Evolutionary conservation across 2,888 invertebrate genomes (phyloP), one percentile per base, ranked within the genome.

Genomic region (Drosophila nr. perissopoda): DNA sequence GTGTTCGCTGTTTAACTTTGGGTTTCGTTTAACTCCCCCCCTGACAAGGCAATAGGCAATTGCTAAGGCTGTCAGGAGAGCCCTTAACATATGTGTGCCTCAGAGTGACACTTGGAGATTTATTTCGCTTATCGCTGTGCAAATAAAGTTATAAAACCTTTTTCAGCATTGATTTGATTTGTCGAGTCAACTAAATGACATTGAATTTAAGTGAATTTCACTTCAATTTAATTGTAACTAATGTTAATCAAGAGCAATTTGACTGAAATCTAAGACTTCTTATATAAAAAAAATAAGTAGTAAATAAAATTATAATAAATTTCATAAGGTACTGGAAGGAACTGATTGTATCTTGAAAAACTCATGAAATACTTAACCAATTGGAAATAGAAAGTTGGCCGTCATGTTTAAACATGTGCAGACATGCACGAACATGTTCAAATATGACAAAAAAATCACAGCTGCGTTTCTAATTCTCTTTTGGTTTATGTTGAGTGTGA

Each of bases 111-210:
- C 82, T 82, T 73, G 79, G 86, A 89, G 87, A 90, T 88, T 90
- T 87, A 90, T 89, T 87, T 88, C 82, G 74, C 69, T 89, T 90
- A 80, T 77, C 82, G 77, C 60, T 53, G 69, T 57, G 70, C 77
- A 87, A 90, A 90, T 88, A 89, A 89, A 79, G 89, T 89, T 84
- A 82, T 89, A 87, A 87, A 76, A 67, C 80, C 60, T 71, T 77
- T 70, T 57, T 62, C 29, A 18, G 40, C 64, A 70, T 72, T 74
- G 64, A 83, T 85, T 83, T 81, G 82, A 89, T 90, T 86, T 88
- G 85, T 52, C 54, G 66, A 66, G 34, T 75, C 59, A 46, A 69
- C 51, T 52, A 33, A 76, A 48, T 59, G 56, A 33, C 59, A 54
- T 60, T 66, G 56, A 57, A 74, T 63, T 72, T 74, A 79, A 82